Evolutionary conservation across 1,140 invertebrate genomes (phyloP), one percentile per base, ranked within the genome.

Genomic region (Drosophila azteca): DNA sequence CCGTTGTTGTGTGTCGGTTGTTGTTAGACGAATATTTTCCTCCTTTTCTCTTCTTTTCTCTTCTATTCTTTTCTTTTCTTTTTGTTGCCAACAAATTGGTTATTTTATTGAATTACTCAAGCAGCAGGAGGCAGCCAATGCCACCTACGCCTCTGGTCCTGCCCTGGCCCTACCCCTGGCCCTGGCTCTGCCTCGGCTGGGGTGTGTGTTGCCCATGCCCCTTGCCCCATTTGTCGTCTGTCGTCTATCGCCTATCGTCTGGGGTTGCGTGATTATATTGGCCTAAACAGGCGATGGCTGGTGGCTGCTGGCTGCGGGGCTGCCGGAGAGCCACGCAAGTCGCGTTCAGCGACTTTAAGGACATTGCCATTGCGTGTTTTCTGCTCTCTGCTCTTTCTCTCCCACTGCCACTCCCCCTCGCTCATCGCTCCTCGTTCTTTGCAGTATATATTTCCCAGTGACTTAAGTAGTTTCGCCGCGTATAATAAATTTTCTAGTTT

Each of bases 31-130:
- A 35, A 50, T 49, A 49, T 64, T 64, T 53, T 53, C 2, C 15
- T 52, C 50, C 17, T 61, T 62, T 64, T 64, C 41, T 53, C 2
- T 8, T 52, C 50, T 8, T 53, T 62, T 39, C 45, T 29, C 15
- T 62, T 39, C 45, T 29, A 15, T 22, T 29, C 11, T 44, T 62
- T 48, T 63, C 73, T 78, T 85, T 87, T 84, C 79, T 58, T 58
- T 63, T 75, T 78, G 87, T 87, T 84, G 79, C 68, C 75, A 88
- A 88, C 82, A 87, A 87, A 87, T 87, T 87, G 83, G 83, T 87
- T 87, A 87, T 87, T 87, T 87, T 87, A 87, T 87, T 87, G 82
- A 87, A 87, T 87, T 87, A 87, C 82, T 85, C 82, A 85, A 85
- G 82, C 82, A 82, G 83, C 82, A 82, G 82, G 79, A 78, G 82